Evolutionary conservation across 2,888 invertebrate genomes (phyloP).

Genomic region (Neoitamus cyanurus): DNA sequence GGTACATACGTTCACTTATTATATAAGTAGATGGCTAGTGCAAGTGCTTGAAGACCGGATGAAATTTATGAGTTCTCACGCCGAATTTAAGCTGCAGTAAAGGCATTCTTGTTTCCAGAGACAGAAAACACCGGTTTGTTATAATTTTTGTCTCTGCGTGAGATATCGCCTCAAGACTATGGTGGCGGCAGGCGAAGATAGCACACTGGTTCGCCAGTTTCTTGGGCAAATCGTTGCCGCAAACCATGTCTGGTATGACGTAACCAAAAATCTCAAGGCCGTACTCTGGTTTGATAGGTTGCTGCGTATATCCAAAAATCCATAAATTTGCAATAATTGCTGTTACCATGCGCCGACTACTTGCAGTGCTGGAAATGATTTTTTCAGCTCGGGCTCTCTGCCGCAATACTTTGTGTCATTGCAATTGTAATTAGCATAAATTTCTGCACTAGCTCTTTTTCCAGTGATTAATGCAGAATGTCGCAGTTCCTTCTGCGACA

Average conservation of each 20-base stretch:
- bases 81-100: background rate
- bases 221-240: background rate
- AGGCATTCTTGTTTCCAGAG: background rate
- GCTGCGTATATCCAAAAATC: conserved; percentile 42
- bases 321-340: conserved; percentile 43
- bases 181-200: background rate
- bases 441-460: conserved; percentile 26
- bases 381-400: background rate
- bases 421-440: conserved; percentile 35
- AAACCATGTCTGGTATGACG: conserved; percentile 23
- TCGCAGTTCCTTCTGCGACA: background rate
- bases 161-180: background rate
- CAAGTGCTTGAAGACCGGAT: background rate
- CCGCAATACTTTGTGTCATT: conserved; percentile 14
- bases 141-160: background rate
- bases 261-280: conserved; percentile 41
- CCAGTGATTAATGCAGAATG: conserved; percentile 21
- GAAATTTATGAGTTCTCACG: background rate
- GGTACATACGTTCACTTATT: background rate
- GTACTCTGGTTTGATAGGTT: conserved; percentile 41
- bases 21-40: background rate
- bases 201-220: background rate
- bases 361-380: background rate
- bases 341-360: conserved; percentile 36
- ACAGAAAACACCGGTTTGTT: background rate